Evolutionary conservation across 2,797 vertebrate species (phyloP).

Genomic region (Peromyscus attwateri): DNA sequence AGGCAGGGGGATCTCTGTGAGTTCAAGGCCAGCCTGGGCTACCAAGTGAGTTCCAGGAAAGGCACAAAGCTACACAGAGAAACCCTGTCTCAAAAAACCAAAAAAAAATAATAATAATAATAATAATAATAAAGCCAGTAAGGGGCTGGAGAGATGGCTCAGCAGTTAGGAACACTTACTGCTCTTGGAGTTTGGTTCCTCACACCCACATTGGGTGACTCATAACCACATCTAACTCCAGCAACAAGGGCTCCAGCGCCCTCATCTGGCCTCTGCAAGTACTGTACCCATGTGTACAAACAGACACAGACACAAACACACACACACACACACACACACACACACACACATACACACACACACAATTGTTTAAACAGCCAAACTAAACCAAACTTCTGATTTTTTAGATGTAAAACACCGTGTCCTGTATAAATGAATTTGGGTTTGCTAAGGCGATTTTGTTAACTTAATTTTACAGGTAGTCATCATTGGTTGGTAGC

Average conservation of each 20-base stretch:
- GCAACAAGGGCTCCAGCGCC: not conserved
- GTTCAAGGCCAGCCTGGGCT: no score
- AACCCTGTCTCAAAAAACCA: no score
- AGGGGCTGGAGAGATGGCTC: not conserved
- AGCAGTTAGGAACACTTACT: not conserved
- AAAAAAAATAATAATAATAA: no score
- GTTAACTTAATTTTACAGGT: conserved; percentile 20
- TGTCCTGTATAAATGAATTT: not conserved
- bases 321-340: not conserved
- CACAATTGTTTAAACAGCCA: not conserved
- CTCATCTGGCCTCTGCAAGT: not conserved
- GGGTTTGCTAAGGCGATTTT: not conserved
- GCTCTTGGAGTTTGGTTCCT: not conserved
- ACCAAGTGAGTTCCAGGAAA: no score
- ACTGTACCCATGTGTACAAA: not conserved
- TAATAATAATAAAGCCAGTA: not conserved
- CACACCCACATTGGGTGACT: not conserved
- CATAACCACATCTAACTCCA: not conserved
- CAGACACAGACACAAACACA: not conserved
- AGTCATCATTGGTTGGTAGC: not conserved
- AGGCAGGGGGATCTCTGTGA: no score
- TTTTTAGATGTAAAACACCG: not conserved
- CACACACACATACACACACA: not conserved
- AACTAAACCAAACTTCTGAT: conserved; percentile 19
- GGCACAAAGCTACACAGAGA: no score